These are phyloP conservation scores for Drosophila paramelanica DNA, from an alignment of 2,888 invertebrate genomes.

Conservation along the genomic window DNA sequence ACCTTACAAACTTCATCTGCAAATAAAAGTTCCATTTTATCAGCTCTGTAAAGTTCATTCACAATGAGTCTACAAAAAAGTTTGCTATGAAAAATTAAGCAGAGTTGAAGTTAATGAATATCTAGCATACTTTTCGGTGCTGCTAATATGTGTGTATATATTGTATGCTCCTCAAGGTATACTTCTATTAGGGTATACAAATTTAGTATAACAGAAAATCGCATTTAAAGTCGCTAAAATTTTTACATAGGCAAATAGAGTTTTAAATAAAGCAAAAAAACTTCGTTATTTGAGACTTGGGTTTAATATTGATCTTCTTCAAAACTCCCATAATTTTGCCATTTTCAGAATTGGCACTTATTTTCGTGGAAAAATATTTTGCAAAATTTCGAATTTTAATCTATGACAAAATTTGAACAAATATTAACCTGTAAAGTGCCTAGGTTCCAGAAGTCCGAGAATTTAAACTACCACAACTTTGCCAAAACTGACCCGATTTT, in stretches of 20 bases:
- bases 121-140: slow-evolving; percentile 25
- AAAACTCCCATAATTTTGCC: too few species aligned
- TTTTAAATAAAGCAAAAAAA: too few species aligned
- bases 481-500: too few species aligned
- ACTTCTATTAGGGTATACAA: neutral
- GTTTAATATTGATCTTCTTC: too few species aligned
- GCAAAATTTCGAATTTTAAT: too few species aligned
- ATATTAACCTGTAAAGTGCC: too few species aligned
- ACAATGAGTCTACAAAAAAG: neutral
- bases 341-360: too few species aligned
- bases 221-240: neutral
- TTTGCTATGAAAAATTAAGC: neutral
- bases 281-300: too few species aligned
- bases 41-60: neutral
- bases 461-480: too few species aligned
- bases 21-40: neutral
- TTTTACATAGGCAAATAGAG: too few species aligned
- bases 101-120: neutral
- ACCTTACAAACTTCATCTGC: neutral
- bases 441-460: too few species aligned
- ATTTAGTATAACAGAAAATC: neutral
- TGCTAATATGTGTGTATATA: neutral
- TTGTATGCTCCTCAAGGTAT: neutral
- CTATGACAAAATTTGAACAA: too few species aligned
- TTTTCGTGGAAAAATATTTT: neutral